Conservation (phyloP, 1,140 invertebrate genomes). For the Euwallacea similis region DNA sequence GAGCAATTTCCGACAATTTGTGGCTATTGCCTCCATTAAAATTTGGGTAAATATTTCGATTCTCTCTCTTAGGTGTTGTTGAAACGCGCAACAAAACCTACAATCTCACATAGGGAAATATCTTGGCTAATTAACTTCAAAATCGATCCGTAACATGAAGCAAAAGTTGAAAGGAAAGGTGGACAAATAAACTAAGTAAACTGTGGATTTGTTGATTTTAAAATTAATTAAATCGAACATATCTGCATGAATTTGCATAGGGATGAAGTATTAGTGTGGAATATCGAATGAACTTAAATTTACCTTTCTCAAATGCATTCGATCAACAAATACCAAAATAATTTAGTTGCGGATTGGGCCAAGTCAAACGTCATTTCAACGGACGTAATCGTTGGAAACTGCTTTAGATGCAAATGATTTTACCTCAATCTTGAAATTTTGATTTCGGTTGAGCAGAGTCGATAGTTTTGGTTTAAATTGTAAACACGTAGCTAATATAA, state of each 20-base stretch:
- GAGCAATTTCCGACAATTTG: constrained; percentile 26
- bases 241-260: constrained; percentile 12
- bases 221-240: constrained; percentile 10
- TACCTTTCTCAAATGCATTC: neutral
- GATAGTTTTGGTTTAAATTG: too few species aligned
- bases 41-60: constrained; percentile 13
- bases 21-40: constrained; percentile 20
- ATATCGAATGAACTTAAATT: constrained; percentile 9
- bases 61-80: neutral
- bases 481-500: too few species aligned
- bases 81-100: neutral
- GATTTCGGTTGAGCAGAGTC: neutral
- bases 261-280: neutral
- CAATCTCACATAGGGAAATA: neutral
- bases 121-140: neutral
- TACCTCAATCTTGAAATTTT: neutral
- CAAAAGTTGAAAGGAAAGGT: neutral
- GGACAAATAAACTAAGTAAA: neutral
- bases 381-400: too few species aligned
- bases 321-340: neutral
- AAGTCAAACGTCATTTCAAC: too few species aligned
- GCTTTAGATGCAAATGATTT: too few species aligned
- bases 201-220: constrained; percentile 5
- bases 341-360: neutral
- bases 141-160: neutral